Percentiles rank a stretch among this genome's conserved stretches.
phyloP scores from a whole-genome alignment of 2,113 vertebrate species.

The Hiodon tergisus region DNA sequence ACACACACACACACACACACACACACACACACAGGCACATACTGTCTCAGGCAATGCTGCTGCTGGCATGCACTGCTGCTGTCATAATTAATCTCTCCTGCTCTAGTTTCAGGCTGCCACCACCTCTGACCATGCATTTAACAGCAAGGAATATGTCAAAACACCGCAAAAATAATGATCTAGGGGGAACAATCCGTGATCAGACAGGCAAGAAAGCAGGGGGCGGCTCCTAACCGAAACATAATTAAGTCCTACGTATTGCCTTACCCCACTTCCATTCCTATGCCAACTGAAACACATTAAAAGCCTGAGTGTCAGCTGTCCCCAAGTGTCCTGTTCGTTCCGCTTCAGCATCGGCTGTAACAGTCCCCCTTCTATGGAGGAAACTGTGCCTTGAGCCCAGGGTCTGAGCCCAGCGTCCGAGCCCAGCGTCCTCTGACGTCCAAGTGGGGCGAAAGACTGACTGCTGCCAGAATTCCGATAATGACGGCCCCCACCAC shows the following conservation, averaged over 20 bases:
- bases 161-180: slow-evolving; percentile 28
- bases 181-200: slow-evolving; percentile 34
- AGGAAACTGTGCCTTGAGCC: too few relatives aligned
- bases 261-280: slow-evolving; percentile 28
- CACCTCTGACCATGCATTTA: slow-evolving; percentile 32
- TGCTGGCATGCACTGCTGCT: slow-evolving; percentile 7
- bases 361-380: too few relatives aligned
- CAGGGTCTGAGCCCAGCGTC: background rate
- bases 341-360: too few relatives aligned
- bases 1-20: too few relatives aligned
- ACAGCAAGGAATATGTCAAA: slow-evolving; percentile 35
- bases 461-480: too few relatives aligned
- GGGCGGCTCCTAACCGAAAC: slow-evolving; percentile 33
- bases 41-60: background rate
- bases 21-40: slow-evolving; percentile 5
- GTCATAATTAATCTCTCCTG: slow-evolving; percentile 21
- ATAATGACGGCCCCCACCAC: too few relatives aligned
- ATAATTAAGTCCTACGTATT: slow-evolving; percentile 41
- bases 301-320: slow-evolving; percentile 34
- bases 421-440: slow-evolving; percentile 3
- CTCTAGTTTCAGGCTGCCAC: slow-evolving; percentile 13
- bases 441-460: background rate
- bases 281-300: slow-evolving; percentile 46
- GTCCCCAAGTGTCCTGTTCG: too few relatives aligned
- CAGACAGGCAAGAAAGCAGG: slow-evolving; percentile 23